These are phyloP conservation scores for Marronus borbonicus DNA, from an alignment of 2,888 invertebrate genomes.

Conservation along the genomic window DNA sequence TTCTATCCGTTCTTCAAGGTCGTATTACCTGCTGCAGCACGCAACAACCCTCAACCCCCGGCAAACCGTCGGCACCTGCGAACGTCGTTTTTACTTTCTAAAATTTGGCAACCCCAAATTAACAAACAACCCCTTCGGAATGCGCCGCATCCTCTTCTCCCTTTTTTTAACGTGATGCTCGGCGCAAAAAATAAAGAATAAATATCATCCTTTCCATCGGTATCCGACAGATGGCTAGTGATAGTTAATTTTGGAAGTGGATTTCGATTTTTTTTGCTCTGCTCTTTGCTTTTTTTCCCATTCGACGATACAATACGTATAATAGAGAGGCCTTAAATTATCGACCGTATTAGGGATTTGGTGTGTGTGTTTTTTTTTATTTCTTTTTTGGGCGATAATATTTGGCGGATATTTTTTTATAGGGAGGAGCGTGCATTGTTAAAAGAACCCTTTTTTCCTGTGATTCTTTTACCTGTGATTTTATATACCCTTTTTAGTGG, in stretches of 20 bases:
- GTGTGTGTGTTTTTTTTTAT: background rate
- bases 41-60: conserved; percentile 55
- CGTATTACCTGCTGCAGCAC: conserved; percentile 57
- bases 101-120: conserved; percentile 56
- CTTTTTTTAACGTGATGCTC: conserved; percentile 49
- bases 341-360: conserved; percentile 15
- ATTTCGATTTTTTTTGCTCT: conserved; percentile 8
- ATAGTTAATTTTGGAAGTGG: conserved; percentile 38
- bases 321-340: conserved; percentile 4
- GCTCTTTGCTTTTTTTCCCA: conserved; percentile 6
- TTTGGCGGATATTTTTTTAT: conserved; percentile 23
- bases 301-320: no score
- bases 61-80: conserved; percentile 59
- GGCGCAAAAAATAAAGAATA: conserved; percentile 52
- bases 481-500: conserved; percentile 7
- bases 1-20: conserved; percentile 58
- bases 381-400: background rate
- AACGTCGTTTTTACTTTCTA: conserved; percentile 59
- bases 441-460: conserved; percentile 13
- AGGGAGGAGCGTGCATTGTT: conserved; percentile 1
- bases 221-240: conserved; percentile 58
- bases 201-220: conserved; percentile 38
- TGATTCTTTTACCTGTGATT: conserved; percentile 35
- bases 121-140: conserved; percentile 40
- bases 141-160: conserved; percentile 52